Conservation (phyloP, 2,888 invertebrate genomes). For the Strigamia crassipes region DNA sequence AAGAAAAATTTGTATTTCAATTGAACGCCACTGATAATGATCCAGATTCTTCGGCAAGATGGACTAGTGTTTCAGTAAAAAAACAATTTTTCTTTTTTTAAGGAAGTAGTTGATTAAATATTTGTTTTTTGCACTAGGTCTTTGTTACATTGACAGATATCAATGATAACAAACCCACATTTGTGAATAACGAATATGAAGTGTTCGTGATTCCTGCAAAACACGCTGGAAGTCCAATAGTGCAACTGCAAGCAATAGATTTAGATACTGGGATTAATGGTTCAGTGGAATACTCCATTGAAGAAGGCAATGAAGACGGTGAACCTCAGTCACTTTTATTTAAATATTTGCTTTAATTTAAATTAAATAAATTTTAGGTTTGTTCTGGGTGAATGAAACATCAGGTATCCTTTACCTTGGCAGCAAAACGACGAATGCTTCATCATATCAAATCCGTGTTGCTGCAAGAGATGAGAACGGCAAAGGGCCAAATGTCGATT, state of each 20-base stretch:
- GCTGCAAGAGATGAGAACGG: neutral
- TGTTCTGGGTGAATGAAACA: slow-evolving; percentile 24
- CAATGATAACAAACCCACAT: slow-evolving; percentile 87
- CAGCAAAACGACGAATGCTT: neutral
- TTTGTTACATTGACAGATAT: slow-evolving; percentile 68
- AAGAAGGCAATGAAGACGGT: slow-evolving; percentile 69
- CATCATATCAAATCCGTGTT: neutral
- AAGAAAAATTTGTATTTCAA: neutral
- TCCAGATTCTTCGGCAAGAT: neutral
- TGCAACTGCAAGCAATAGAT: slow-evolving; percentile 80
- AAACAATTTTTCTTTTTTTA: no score
- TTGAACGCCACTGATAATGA: neutral
- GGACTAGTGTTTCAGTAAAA: slow-evolving; percentile 1
- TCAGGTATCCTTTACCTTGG: neutral
- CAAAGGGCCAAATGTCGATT: neutral
- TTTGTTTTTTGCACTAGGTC: neutral
- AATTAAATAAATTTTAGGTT: neutral
- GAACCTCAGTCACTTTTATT: no score
- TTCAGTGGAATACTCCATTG: slow-evolving; percentile 74
- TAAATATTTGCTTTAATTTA: no score
- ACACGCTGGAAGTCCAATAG: slow-evolving; percentile 75
- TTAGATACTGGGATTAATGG: slow-evolving; percentile 78
- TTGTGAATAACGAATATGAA: slow-evolving; percentile 73
- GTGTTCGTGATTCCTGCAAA: slow-evolving; percentile 61
- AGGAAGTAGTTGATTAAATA: neutral